Percentiles rank a stretch among this genome's conserved stretches.
Evolutionary conservation across 92 coral and sea anemone species (phyloP).

Genomic region (Bergia sp.): DNA sequence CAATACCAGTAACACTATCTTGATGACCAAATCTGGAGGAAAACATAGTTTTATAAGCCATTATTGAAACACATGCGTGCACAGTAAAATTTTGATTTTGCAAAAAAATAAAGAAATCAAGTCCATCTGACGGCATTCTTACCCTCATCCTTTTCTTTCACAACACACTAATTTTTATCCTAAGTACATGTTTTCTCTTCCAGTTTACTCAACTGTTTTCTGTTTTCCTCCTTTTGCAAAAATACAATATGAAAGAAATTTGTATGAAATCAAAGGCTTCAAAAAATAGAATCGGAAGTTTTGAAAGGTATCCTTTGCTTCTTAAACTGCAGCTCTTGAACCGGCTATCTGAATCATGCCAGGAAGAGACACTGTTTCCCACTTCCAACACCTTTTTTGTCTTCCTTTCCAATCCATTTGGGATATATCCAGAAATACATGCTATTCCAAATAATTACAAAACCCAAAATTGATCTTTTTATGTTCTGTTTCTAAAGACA

Average conservation of each 20-base stretch:
- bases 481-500: neutral
- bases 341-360: neutral
- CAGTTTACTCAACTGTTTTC: too few species aligned
- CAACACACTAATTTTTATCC: too few species aligned
- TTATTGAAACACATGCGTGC: neutral
- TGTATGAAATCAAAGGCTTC: neutral
- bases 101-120: neutral
- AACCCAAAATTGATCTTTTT: too few species aligned
- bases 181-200: too few species aligned
- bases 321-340: neutral
- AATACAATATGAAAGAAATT: too few species aligned
- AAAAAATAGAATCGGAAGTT: neutral
- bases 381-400: neutral
- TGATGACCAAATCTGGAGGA: conserved; percentile 89
- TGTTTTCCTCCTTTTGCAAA: too few species aligned
- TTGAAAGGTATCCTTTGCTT: neutral
- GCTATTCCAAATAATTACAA: too few species aligned
- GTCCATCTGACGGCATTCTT: too few species aligned
- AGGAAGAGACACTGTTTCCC: neutral
- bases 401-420: too few species aligned
- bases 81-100: neutral
- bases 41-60: neutral
- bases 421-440: too few species aligned
- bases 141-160: too few species aligned
- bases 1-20: conserved; percentile 86